Evolutionary conservation across 2,797 vertebrate genomes (phyloP).

Genomic region (Odontamblyopus lacepedii): DNA sequence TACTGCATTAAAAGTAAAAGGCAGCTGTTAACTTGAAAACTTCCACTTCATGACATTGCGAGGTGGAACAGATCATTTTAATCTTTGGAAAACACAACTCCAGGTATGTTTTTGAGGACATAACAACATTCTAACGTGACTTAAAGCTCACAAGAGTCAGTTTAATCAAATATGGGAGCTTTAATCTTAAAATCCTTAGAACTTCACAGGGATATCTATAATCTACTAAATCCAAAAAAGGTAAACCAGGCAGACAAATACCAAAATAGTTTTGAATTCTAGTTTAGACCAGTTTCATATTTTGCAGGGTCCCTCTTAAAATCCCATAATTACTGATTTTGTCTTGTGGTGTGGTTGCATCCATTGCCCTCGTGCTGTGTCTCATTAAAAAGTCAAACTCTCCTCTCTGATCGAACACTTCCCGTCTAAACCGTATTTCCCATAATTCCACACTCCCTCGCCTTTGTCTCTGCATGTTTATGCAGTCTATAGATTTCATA

Average conservation of each 20-base stretch:
- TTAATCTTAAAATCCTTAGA: too few species aligned
- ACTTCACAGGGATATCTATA: too few species aligned
- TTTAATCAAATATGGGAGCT: too few species aligned
- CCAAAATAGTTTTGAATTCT: not conserved
- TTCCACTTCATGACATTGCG: too few species aligned
- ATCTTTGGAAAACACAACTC: too few species aligned
- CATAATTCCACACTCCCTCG: constrained; percentile 1
- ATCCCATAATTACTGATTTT: not conserved
- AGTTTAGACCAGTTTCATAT: not conserved
- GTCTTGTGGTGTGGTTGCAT: not conserved
- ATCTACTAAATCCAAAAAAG: not conserved
- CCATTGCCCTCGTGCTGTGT: not conserved
- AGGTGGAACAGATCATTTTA: too few species aligned
- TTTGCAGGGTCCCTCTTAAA: not conserved
- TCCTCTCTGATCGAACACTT: not conserved
- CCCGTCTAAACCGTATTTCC: constrained; percentile 2
- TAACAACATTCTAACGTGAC: too few species aligned
- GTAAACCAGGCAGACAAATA: not conserved
- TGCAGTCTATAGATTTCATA: not conserved
- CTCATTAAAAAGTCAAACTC: not conserved
- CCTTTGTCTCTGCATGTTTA: not conserved
- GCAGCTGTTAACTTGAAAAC: too few species aligned
- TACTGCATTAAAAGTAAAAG: too few species aligned
- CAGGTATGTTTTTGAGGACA: too few species aligned
- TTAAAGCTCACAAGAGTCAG: not conserved